Evolutionary conservation across 2,797 vertebrate genomes (phyloP).

Genomic region (Pelochelys cantorii): DNA sequence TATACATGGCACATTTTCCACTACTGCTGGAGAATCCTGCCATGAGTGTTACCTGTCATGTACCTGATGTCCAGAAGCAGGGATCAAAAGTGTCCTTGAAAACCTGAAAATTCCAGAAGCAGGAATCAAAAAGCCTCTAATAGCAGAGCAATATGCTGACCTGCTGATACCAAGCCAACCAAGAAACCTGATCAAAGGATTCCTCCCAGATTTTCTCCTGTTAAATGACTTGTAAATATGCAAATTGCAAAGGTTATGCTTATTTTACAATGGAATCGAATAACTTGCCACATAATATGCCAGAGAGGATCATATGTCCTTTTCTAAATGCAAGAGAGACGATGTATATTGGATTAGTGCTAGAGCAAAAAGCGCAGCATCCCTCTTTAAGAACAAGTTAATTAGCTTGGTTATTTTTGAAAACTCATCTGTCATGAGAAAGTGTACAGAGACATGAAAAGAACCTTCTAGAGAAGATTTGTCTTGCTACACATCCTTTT

Average conservation of each 20-base stretch:
- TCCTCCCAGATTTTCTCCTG: not conserved
- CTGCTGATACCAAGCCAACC: not conserved
- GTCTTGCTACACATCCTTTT: not conserved
- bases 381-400: slow-evolving; percentile 52
- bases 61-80: not conserved
- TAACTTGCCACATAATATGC: not conserved
- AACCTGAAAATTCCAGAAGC: not conserved
- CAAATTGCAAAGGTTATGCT: not conserved
- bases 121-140: not conserved
- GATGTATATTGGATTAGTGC: not conserved
- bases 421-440: not conserved
- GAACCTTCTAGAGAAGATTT: not conserved
- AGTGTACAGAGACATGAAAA: not conserved
- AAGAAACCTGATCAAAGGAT: not conserved
- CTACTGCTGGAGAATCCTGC: not conserved
- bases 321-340: not conserved
- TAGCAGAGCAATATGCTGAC: not conserved
- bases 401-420: slow-evolving; percentile 26
- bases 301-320: not conserved
- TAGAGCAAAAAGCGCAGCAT: not conserved
- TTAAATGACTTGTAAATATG: not conserved
- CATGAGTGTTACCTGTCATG: not conserved
- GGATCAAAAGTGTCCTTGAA: not conserved
- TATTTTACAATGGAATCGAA: not conserved
- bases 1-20: not conserved